A percentile compares a stretch with the other conserved stretches of the same genome.
Evolutionary conservation across 2,888 invertebrate genomes (phyloP).

Genomic region (Physocephala rufipes): DNA sequence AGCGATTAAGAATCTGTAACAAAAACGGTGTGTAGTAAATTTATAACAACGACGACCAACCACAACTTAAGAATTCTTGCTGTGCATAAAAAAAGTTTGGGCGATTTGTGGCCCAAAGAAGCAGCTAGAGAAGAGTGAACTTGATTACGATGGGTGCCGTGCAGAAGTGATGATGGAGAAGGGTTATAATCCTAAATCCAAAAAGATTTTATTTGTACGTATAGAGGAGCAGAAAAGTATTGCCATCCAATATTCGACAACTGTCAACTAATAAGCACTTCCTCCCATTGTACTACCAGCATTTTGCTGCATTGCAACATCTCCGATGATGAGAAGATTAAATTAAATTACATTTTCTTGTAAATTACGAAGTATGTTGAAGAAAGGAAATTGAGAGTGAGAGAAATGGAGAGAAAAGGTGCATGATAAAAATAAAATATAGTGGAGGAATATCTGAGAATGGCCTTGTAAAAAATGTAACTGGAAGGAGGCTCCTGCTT

Average conservation of each 20-base stretch:
- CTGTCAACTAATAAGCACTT: not conserved
- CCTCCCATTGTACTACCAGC: not conserved
- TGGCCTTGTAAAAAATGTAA: not conserved
- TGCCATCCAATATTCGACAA: not conserved
- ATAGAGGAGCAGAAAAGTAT: slow-evolving; percentile 15
- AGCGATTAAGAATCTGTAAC: slow-evolving; percentile 29
- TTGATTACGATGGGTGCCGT: slow-evolving; percentile 1
- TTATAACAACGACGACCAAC: slow-evolving; percentile 24
- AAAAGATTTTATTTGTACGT: slow-evolving; percentile 32
- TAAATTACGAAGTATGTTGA: slow-evolving; percentile 44
- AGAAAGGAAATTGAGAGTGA: not conserved
- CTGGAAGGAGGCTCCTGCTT: not conserved
- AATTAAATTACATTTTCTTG: slow-evolving; percentile 52
- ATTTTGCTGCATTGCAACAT: slow-evolving; percentile 54
- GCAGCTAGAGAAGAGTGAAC: not conserved
- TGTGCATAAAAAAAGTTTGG: not conserved
- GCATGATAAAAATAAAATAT: not conserved
- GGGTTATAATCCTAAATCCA: slow-evolving; percentile 22
- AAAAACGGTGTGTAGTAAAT: slow-evolving; percentile 29
- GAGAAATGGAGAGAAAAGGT: not conserved
- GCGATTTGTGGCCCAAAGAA: not conserved
- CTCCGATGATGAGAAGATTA: slow-evolving; percentile 40
- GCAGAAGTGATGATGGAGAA: not conserved
- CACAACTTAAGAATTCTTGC: slow-evolving; percentile 27
- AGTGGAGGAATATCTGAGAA: not conserved